Evolutionary conservation across 2,113 vertebrate species (phyloP), one percentile per base, ranked within the genome.

Genomic region (Columba livia): DNA sequence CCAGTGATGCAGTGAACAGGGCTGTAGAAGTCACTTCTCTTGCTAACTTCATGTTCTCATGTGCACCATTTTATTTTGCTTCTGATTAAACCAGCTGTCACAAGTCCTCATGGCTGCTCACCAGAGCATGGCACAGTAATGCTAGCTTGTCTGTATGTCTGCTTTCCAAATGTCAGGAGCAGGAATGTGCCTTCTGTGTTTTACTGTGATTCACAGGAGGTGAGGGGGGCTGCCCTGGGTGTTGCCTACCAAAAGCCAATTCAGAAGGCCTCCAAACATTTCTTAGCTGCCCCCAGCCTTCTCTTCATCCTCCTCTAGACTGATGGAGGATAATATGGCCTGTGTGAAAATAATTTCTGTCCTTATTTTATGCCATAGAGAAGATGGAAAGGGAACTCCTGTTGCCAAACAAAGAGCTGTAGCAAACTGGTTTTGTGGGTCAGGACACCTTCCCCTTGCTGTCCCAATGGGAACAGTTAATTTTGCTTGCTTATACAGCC

Each of bases 71-170:
- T 96, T 86, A 96, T 94, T 96, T 94, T 93, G 93, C 95, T 97
- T 97, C 85, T 96, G 74, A 71, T 88, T 38, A 60, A 89, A 89
- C 48, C 96, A 96, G 82, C 89, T 92, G 88, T 34, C 90, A 95
- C 90, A 66, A 91, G 79, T 38, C 85, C 90, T 71, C 56, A 56
- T 91, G 96, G 96, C 97, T 98, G 95, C 85, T 94, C 93, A 96
- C 96, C 20, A 26, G 89, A 91, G 94, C 93, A 95, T 91, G 31
- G 95, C 97, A 95, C 92, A 17, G 71, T 60, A 79, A 75, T 10
- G 8, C 93, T 75, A 62, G 50, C 94, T 96, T 97, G 54, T 93
- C 88, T 90, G 78, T 92, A 24, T 54, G 58, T 94, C 72, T 1
- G 62, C 86, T 95, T 90, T 72, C 81, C 79, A 65, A 79, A 15